These are phyloP conservation scores for Polietes domitor DNA, from an alignment of 2,888 invertebrate species.

Conservation along the genomic window DNA sequence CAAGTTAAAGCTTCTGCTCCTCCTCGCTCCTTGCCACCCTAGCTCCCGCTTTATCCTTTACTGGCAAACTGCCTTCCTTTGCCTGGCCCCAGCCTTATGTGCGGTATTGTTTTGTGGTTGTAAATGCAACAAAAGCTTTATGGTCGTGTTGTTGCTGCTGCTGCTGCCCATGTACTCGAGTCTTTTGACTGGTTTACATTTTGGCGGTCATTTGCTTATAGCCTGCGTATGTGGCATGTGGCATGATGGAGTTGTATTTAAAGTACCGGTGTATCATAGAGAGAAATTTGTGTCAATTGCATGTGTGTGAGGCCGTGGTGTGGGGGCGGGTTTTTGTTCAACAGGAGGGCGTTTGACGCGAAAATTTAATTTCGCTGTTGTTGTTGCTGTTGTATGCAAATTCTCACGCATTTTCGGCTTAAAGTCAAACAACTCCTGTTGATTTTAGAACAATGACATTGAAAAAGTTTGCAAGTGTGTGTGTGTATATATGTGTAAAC, in stretches of 20 bases:
- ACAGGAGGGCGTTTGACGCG: background rate
- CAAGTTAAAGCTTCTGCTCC: constrained; percentile 6
- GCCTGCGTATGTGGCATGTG: constrained; percentile 29
- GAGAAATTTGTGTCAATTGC: constrained; percentile 70
- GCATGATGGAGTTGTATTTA: constrained; percentile 51
- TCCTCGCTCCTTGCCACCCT: background rate
- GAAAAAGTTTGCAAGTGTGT: constrained; percentile 15
- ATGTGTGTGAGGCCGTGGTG: constrained; percentile 45
- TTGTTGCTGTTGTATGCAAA: constrained; percentile 38
- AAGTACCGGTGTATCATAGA: constrained; percentile 53
- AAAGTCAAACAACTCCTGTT: constrained; percentile 54
- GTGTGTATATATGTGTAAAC: background rate
- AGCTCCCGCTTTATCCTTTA: background rate
- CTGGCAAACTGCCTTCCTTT: constrained; percentile 9
- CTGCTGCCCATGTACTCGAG: background rate
- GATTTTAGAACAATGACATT: constrained; percentile 58
- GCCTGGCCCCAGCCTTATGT: constrained; percentile 33
- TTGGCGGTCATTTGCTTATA: constrained; percentile 68
- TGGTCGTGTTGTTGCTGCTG: constrained; percentile 32
- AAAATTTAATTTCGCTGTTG: constrained; percentile 8
- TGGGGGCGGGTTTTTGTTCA: background rate
- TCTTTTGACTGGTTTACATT: constrained; percentile 65
- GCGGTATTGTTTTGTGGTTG: constrained; percentile 65
- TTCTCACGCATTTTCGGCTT: constrained; percentile 62
- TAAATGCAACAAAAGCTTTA: constrained; percentile 64